Percentiles rank a stretch among this genome's conserved stretches.
Conservation (phyloP, 2,113 vertebrate genomes). For the Stomatorhinus ivindoensis region DNA sequence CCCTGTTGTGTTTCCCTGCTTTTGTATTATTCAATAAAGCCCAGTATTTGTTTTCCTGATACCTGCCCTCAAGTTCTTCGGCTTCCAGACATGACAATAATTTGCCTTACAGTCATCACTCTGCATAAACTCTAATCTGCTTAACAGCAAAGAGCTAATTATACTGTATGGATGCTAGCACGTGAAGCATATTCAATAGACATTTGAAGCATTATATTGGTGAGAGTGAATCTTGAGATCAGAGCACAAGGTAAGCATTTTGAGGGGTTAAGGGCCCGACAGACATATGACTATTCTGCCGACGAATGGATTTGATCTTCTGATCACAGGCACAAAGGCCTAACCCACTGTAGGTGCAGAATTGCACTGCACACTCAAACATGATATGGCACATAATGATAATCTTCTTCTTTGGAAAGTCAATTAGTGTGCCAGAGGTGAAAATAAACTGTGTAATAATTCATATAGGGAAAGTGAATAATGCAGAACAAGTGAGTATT, state of each 20-base stretch:
- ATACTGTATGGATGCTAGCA: not conserved
- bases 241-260: not conserved
- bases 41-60: not conserved
- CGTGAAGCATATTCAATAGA: not conserved
- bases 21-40: not conserved
- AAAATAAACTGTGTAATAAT: not conserved
- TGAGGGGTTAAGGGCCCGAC: not conserved
- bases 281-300: not conserved
- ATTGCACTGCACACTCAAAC: not conserved
- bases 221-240: not conserved
- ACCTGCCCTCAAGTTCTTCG: not conserved
- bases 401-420: constrained; percentile 1
- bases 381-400: not conserved
- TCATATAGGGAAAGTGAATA: not conserved
- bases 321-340: not conserved
- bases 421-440: not conserved
- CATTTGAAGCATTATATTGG: not conserved
- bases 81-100: not conserved
- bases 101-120: not conserved
- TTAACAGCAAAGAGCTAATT: not conserved
- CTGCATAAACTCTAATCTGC: not conserved
- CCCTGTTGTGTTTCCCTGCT: not conserved
- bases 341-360: not conserved
- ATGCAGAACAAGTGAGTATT: not conserved
- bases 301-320: not conserved